Base-by-base conservation (phyloP, 2,888 invertebrate species). In the Alentia gelatinosa region DNA sequence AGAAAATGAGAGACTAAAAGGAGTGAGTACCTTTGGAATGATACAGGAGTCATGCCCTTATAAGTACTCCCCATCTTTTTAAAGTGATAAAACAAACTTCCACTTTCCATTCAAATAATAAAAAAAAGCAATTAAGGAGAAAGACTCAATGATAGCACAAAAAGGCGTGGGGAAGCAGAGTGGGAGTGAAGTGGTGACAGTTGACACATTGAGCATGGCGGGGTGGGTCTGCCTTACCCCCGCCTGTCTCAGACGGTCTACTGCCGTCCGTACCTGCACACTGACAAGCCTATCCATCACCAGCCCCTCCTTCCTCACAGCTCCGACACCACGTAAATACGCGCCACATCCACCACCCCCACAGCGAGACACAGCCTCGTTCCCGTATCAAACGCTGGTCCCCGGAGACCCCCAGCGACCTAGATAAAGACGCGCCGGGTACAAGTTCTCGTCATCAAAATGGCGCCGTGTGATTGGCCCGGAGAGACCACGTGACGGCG, bases 221-320 rank as follows among this genome's bases (percentile, higher is more conserved):
- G 23, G n/a, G 12, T 26, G 68, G 26, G 68, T 26, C 47, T 47
- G 47, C 47, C n/a, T n/a, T n/a, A 26, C 12, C 26, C 68, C 68
- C 30, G 68, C 30, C 33, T 68, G 68, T 68, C 68, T n/a, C 19
- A 12, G 56, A n/a, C 56, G 19, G 3, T 56, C 56, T 56, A n/a
- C n/a, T n/a, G n/a, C 56, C 5, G 56, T 56, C 23, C 26, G 12
- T 68, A 68, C 68, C 68, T 68, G 68, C 12, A 12, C 3, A 26
- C n/a, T 68, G 68, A 68, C 68, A 68, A 26, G 30, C 68, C 68
- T 30, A 68, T 68, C 68, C 68, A 68, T 68, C 68, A 68, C 68
- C 68, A 26, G n/a, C 5, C 1, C 30, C 68, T 30, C 68, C 26
- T 68, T n/a, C 68, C 33, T 30, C 33, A 30, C 30, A 30, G 23